Base-by-base conservation (phyloP, 1,140 invertebrate genomes). In the Sarcophaga bullata region DNA sequence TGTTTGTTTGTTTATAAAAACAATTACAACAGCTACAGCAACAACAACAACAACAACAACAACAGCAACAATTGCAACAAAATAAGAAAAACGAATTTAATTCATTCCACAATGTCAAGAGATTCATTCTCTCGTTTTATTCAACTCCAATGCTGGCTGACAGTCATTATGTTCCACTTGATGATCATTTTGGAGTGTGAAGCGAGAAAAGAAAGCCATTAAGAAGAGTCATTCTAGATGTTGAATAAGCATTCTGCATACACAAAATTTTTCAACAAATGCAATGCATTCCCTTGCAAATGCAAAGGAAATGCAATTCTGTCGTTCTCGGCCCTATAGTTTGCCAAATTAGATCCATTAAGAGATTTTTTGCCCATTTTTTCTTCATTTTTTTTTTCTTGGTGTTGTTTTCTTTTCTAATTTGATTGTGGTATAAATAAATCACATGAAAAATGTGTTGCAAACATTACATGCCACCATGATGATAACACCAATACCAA, bases 261-360 rank as follows among this genome's bases (percentile, higher is more conserved):
- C n/a, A 58, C 7, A 58, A 13, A n/a, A n/a, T 58, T n/a, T n/a
- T n/a, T 13, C 15, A 15, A n/a, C 62, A 19, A 7, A 19, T 19
- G 54, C 6, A 58, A 58, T 37, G 25, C 25, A 37, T 37, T 37
- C 25, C n/a, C 50, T 68, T 15, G 54, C 54, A 62, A 62, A 68
- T 19, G 54, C 54, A 37, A 37, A 37, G 25, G 25, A 4, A 37
- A 37, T 37, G 25, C 25, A 37, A 37, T 37, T 37, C 25, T 37
- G 25, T 37, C 25, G 4, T 37, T 37, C 25, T 37, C 10, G 9
- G 80, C 80, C 58, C 68, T 37, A 37, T 37, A 37, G 80, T 47
- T 62, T 72, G 80, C 80, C 37, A 72, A 81, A 83, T 37, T 81
- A 75, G 78, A 75, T 73, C 80, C 50, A 83, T 83, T 83, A 83